Percentiles rank a stretch among this genome's conserved stretches.
Evolutionary conservation across 2,113 vertebrate species (phyloP).

Genomic region (Corythornis madagascariensis): DNA sequence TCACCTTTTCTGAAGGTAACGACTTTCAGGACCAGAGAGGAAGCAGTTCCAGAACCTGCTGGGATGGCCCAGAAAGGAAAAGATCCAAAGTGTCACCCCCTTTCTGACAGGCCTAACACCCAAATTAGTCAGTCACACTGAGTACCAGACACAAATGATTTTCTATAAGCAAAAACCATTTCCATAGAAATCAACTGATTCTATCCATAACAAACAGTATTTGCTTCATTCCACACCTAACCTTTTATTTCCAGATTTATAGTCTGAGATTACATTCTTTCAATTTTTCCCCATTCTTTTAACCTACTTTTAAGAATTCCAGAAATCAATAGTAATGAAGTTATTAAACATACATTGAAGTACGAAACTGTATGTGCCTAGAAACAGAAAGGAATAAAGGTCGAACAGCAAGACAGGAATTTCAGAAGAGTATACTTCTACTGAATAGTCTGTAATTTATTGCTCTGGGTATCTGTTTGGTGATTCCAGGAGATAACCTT

Average conservation of each 20-base stretch:
- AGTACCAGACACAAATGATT: not conserved
- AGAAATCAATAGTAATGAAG: not conserved
- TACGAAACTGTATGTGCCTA: accelerated
- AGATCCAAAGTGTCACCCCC: not conserved
- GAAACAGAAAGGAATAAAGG: not conserved
- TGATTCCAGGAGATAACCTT: not conserved
- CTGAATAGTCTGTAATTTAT: not conserved
- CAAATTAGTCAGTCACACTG: not conserved
- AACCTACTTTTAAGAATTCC: not conserved
- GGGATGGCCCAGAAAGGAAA: not conserved
- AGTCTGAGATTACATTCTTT: not conserved
- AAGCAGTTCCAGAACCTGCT: not conserved
- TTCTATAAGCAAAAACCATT: not conserved
- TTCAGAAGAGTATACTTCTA: not conserved
- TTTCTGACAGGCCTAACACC: not conserved
- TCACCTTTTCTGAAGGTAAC: not conserved
- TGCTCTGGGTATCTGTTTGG: not conserved
- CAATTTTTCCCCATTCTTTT: not conserved
- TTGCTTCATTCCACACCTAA: not conserved
- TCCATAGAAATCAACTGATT: not conserved
- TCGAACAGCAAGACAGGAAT: not conserved
- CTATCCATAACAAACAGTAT: not conserved
- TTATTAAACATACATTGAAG: not conserved
- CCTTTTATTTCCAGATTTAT: not conserved
- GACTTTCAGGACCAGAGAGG: not conserved